Percentiles rank a stretch among this genome's conserved stretches.
Conservation (phyloP, 2,113 vertebrate species). For the Myotis davidii region DNA sequence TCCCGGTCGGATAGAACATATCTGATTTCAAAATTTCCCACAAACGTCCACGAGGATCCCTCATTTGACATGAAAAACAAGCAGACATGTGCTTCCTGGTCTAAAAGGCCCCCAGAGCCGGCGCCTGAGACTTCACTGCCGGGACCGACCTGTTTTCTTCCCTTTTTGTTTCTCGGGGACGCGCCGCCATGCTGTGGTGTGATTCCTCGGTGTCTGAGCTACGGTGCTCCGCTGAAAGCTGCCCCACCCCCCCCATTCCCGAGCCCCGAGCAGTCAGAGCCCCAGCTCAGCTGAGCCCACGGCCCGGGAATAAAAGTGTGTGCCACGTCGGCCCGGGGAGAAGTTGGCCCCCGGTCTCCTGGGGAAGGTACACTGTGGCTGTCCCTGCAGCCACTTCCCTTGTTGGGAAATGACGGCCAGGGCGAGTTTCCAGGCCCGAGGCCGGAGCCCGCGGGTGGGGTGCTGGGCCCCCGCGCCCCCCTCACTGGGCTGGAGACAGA, state of each 20-base stretch:
- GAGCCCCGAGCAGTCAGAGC: rapidly evolving
- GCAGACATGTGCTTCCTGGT: neutral
- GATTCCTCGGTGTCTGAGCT: neutral
- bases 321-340: neutral
- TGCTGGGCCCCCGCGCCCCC: rapidly evolving
- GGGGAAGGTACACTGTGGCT: neutral
- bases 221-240: neutral
- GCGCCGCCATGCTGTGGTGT: neutral
- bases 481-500: neutral
- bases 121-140: neutral
- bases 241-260: neutral
- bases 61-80: neutral
- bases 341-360: neutral
- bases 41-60: neutral
- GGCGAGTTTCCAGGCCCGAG: neutral
- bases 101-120: neutral
- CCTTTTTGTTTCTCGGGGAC: neutral
- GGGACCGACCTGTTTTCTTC: neutral
- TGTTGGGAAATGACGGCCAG: neutral
- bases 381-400: neutral
- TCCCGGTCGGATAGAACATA: neutral
- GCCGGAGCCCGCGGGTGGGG: rapidly evolving
- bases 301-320: neutral
- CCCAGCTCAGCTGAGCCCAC: rapidly evolving
- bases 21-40: neutral